A percentile compares a stretch with the other conserved stretches of the same genome.
These are phyloP conservation scores for Metacarcinus magister DNA, from an alignment of 2,888 invertebrate genomes.

Conservation along the genomic window DNA sequence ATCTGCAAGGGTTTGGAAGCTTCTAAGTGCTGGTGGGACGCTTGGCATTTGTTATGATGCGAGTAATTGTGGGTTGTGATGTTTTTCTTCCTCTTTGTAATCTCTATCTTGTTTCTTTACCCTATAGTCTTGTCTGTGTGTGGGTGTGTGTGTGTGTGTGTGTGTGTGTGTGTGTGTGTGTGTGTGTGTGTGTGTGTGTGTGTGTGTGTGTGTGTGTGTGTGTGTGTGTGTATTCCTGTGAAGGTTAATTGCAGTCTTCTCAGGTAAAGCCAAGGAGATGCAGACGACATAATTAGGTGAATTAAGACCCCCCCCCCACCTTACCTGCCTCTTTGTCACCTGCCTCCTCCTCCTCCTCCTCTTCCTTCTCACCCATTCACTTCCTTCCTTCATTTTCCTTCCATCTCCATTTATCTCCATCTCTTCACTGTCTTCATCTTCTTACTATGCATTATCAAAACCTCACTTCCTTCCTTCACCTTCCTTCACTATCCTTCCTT, in stretches of 20 bases:
- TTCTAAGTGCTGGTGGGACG: not conserved
- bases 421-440: not conserved
- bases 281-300: not conserved
- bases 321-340: not conserved
- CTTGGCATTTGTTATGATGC: conserved; percentile 52
- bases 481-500: not conserved
- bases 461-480: not conserved
- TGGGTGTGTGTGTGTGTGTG: not conserved
- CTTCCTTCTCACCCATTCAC: not conserved
- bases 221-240: conserved; percentile 51
- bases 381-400: not conserved
- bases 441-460: not conserved
- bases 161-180: conserved; percentile 41
- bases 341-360: not conserved
- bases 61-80: conserved; percentile 46
- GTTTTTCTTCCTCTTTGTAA: not conserved
- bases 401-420: not conserved
- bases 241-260: not conserved
- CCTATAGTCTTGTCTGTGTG: conserved; percentile 28
- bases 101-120: conserved; percentile 3
- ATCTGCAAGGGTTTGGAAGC: not conserved
- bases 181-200: conserved; percentile 60
- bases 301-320: not conserved
- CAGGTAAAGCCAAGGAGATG: not conserved
- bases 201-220: conserved; percentile 62